Percentiles rank a stretch among this genome's conserved stretches.
These are phyloP conservation scores for Latheticus oryzae DNA, from an alignment of 2,888 invertebrate genomes.

Conservation along the genomic window DNA sequence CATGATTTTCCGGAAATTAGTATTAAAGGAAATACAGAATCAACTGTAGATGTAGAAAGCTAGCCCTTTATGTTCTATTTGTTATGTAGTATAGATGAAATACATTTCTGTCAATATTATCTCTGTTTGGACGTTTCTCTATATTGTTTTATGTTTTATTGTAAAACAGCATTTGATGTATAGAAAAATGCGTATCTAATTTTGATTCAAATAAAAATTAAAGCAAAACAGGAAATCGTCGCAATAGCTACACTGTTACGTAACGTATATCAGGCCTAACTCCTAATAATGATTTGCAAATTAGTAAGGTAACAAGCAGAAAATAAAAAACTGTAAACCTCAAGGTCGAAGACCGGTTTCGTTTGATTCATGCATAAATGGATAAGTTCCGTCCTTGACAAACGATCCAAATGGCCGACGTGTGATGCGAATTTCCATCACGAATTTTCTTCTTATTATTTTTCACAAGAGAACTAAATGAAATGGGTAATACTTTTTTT, in stretches of 20 bases:
- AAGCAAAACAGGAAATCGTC: background rate
- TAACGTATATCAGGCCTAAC: no score
- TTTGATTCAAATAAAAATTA: background rate
- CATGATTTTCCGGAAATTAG: slow-evolving; percentile 19
- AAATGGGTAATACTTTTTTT: no score
- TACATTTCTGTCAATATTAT: slow-evolving; percentile 31
- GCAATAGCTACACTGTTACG: no score
- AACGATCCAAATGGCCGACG: slow-evolving; percentile 1
- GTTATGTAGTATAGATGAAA: slow-evolving; percentile 14
- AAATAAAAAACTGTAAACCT: no score
- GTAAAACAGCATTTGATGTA: no score
- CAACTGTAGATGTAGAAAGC: no score
- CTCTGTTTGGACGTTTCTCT: slow-evolving; percentile 23
- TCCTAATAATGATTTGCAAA: no score
- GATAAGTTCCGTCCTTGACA: slow-evolving; percentile 2
- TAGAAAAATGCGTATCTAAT: no score
- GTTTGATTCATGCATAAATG: slow-evolving; percentile 3
- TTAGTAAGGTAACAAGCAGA: no score
- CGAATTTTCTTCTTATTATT: no score
- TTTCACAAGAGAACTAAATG: no score
- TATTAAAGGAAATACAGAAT: slow-evolving; percentile 9
- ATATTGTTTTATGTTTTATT: slow-evolving; percentile 20
- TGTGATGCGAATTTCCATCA: no score
- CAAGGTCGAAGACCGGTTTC: slow-evolving; percentile 3
- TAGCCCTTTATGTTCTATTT: slow-evolving; percentile 14